Percentiles rank a stretch among this genome's conserved stretches.
Conservation (phyloP, 1,140 invertebrate genomes). For the Ditylenchus dipsaci region DNA sequence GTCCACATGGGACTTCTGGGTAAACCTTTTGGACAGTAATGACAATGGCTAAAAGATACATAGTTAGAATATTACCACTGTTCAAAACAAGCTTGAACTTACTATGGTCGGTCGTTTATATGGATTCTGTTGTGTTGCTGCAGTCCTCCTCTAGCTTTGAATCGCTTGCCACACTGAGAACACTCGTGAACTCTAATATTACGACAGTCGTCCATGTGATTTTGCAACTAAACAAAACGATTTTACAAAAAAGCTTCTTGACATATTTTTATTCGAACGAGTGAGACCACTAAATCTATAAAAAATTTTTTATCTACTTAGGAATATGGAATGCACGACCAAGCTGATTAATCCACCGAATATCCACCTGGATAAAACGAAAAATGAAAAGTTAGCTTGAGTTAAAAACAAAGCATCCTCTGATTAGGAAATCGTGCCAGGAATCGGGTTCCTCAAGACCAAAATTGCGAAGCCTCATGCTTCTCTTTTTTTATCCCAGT, state of each 20-base stretch:
- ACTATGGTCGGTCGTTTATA: slow-evolving; percentile 52
- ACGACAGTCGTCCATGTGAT: slow-evolving; percentile 27
- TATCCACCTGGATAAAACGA: too few species aligned
- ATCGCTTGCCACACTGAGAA: slow-evolving; percentile 36
- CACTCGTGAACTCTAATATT: slow-evolving; percentile 32
- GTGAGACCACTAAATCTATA: too few species aligned
- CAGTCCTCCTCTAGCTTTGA: slow-evolving; percentile 54
- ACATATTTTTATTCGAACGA: too few species aligned
- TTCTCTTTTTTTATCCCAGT: too few species aligned
- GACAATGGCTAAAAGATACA: neutral
- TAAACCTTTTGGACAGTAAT: slow-evolving; percentile 51
- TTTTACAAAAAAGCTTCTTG: neutral
- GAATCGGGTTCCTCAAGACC: too few species aligned
- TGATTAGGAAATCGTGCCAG: too few species aligned
- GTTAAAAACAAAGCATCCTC: too few species aligned
- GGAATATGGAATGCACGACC: too few species aligned
- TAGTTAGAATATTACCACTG: neutral
- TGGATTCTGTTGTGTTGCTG: slow-evolving; percentile 55
- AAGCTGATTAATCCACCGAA: too few species aligned
- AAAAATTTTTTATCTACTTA: too few species aligned
- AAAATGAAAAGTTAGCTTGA: too few species aligned
- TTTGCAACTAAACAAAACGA: slow-evolving; percentile 11
- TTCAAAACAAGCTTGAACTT: neutral
- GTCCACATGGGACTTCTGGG: slow-evolving; percentile 54
- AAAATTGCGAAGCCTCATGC: too few species aligned